Evolutionary conservation across 2,113 vertebrate species (phyloP).

Genomic region (Chloropsis cyanopogon): DNA sequence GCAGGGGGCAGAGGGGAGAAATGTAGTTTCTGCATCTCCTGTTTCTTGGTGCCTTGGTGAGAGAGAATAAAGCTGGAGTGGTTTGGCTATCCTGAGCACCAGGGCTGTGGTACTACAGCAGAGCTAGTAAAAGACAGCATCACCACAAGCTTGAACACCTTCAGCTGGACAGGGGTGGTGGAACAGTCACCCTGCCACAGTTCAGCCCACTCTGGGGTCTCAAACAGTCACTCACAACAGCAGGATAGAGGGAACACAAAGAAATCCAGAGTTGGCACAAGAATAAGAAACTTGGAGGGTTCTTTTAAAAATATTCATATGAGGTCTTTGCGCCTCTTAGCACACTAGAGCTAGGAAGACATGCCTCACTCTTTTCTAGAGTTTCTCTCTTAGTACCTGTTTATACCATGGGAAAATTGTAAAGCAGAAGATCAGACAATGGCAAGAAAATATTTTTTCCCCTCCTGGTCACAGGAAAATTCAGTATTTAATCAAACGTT

Average conservation of each 20-base stretch:
- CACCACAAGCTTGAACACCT: neutral
- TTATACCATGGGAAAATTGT: neutral
- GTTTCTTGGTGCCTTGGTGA: neutral
- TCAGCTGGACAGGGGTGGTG: neutral
- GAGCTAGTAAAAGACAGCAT: neutral
- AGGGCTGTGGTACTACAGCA: neutral
- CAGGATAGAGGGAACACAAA: neutral
- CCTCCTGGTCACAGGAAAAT: neutral
- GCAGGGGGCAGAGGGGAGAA: neutral
- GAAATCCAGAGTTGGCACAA: neutral
- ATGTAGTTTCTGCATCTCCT: neutral
- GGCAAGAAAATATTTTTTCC: neutral
- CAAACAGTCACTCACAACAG: neutral
- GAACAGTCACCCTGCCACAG: neutral
- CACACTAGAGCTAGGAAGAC: neutral
- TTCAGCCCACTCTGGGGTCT: neutral
- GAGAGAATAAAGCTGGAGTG: neutral
- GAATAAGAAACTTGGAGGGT: neutral
- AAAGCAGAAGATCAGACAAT: neutral
- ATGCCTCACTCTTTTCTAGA: neutral
- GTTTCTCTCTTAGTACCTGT: neutral
- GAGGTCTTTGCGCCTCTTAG: neutral
- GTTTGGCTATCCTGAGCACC: neutral
- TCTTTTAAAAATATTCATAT: neutral
- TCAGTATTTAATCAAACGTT: neutral